Conservation (phyloP, 2,888 invertebrate species). For the Pyrochroa serraticornis region DNA sequence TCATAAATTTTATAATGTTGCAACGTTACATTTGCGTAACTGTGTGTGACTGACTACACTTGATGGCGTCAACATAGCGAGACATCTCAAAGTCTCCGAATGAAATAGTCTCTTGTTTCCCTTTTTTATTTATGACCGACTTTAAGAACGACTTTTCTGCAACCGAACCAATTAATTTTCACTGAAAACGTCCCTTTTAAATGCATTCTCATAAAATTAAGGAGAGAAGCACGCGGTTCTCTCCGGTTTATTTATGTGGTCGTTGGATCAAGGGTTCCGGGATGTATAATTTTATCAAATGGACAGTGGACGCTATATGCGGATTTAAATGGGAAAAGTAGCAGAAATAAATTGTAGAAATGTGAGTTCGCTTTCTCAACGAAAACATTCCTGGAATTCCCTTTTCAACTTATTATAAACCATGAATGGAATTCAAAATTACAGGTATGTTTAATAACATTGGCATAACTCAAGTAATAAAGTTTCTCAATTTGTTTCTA, state of each 20-base stretch:
- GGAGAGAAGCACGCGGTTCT: background rate
- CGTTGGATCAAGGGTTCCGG: slow-evolving; percentile 12
- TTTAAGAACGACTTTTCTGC: slow-evolving; percentile 12
- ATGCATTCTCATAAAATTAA: too few relatives aligned
- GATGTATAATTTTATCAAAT: slow-evolving; percentile 13
- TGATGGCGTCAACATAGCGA: slow-evolving; percentile 9
- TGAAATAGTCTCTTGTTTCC: background rate
- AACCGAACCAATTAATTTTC: background rate
- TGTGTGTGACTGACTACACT: slow-evolving; percentile 14
- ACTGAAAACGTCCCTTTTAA: too few relatives aligned
- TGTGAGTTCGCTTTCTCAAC: background rate
- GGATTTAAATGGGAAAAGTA: slow-evolving; percentile 9
- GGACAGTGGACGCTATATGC: slow-evolving; percentile 17
- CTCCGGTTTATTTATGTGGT: slow-evolving; percentile 11
- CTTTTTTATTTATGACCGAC: background rate
- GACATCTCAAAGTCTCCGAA: slow-evolving; percentile 3
- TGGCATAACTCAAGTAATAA: too few relatives aligned
- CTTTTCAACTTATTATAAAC: slow-evolving; percentile 4
- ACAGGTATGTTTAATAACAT: background rate
- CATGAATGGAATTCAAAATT: background rate
- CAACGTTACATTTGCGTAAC: slow-evolving; percentile 19
- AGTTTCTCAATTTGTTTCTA: too few relatives aligned
- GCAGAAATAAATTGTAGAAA: slow-evolving; percentile 13
- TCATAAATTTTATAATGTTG: slow-evolving; percentile 4
- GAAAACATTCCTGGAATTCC: slow-evolving; percentile 9